phyloP scores from a whole-genome alignment of 2,113 vertebrate genomes.

The Coptodon bakossiorum region DNA sequence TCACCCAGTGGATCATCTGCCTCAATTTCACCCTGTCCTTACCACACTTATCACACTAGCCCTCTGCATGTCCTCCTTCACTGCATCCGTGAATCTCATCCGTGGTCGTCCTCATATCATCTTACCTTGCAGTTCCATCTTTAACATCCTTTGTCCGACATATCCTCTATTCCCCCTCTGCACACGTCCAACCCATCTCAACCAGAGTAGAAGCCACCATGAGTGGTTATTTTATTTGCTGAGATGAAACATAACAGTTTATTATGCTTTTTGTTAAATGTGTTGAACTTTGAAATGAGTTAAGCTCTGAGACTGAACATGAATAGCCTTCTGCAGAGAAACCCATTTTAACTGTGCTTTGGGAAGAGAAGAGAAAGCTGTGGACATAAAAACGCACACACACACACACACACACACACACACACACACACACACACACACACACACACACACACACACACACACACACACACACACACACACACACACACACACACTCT shows the following conservation, averaged over 20 bases:
- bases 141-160: background rate
- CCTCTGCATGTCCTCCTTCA: background rate
- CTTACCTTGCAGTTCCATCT: background rate
- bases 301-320: constrained; percentile 32
- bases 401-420: background rate
- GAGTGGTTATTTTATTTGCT: background rate
- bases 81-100: background rate
- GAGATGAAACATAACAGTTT: background rate
- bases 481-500: background rate
- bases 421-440: fast-evolving
- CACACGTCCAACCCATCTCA: background rate
- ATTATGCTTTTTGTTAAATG: background rate
- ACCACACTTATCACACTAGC: background rate
- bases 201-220: background rate
- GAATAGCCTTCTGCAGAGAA: constrained; percentile 27
- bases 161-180: background rate
- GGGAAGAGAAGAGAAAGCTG: background rate
- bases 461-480: fast-evolving
- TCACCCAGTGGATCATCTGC: background rate
- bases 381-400: background rate
- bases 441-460: background rate
- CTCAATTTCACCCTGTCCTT: background rate
- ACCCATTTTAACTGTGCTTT: background rate
- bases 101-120: background rate
- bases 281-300: background rate